Conservation (phyloP, 2,797 vertebrate genomes). For the Rhynchotus rufescens region DNA sequence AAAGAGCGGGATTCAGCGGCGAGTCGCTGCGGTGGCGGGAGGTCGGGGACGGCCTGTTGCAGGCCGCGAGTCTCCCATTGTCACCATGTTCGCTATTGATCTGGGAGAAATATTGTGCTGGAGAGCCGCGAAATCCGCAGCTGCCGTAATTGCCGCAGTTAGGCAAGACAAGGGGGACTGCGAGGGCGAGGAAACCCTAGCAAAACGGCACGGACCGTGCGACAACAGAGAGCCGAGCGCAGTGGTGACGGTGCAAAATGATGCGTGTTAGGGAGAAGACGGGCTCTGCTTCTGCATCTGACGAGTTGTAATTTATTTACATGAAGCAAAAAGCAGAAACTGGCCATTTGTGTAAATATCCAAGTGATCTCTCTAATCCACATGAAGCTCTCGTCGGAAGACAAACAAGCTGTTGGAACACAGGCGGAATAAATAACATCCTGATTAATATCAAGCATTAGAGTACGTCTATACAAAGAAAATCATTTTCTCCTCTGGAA, state of each 20-base stretch:
- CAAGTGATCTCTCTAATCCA: neutral
- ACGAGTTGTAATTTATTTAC: neutral
- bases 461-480: neutral
- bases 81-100: neutral
- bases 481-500: neutral
- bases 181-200: neutral
- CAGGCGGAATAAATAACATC: neutral
- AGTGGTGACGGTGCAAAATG: neutral
- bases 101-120: neutral
- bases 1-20: conserved; percentile 19
- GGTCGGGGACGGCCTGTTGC: neutral
- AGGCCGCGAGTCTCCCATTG: neutral
- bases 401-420: neutral
- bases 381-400: neutral
- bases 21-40: neutral
- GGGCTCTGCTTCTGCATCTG: neutral
- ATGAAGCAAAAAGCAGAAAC: neutral
- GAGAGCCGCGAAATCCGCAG: conserved; percentile 9
- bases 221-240: neutral
- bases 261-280: fast-evolving
- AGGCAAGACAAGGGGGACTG: conserved; percentile 16
- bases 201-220: neutral
- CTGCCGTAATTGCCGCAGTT: conserved; percentile 27
- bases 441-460: neutral
- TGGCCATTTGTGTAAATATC: neutral